A percentile compares a stretch with the other conserved stretches of the same genome.
Evolutionary conservation across 2,888 invertebrate species (phyloP).

Genomic region (Syrista parreyssii): DNA sequence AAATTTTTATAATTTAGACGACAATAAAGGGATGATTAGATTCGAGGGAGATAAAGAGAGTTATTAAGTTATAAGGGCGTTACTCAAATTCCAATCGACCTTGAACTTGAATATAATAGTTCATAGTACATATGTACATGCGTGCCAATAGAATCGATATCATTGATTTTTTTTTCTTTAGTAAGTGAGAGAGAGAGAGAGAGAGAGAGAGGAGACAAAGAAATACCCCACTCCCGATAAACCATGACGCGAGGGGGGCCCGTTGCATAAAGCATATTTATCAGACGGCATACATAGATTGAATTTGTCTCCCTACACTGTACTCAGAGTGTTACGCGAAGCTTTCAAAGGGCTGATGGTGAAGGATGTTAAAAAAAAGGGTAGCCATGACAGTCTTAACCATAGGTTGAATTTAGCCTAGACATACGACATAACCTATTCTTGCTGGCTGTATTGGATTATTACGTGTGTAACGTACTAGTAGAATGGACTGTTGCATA

Average conservation of each 20-base stretch:
- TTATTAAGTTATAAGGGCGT: neutral
- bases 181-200: conserved; percentile 30
- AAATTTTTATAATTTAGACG: neutral
- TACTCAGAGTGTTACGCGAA: neutral
- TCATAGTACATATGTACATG: conserved; percentile 17
- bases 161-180: conserved; percentile 42
- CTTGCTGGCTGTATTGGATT: neutral
- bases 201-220: conserved; percentile 24
- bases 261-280: conserved; percentile 28
- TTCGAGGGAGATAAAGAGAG: neutral
- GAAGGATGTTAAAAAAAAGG: neutral
- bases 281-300: conserved; percentile 18
- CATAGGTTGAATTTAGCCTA: neutral
- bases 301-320: conserved; percentile 19
- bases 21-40: neutral
- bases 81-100: conserved; percentile 12
- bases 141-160: conserved; percentile 40
- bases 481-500: neutral
- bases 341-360: neutral
- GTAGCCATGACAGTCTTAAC: neutral
- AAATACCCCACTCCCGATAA: conserved; percentile 48
- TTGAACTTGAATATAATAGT: conserved; percentile 35
- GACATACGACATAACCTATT: neutral
- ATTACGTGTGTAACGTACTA: neutral
- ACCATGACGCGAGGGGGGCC: conserved; percentile 51